These are phyloP conservation scores for Apaloderma vittatum DNA, from an alignment of 2,113 vertebrate species.

Conservation along the genomic window DNA sequence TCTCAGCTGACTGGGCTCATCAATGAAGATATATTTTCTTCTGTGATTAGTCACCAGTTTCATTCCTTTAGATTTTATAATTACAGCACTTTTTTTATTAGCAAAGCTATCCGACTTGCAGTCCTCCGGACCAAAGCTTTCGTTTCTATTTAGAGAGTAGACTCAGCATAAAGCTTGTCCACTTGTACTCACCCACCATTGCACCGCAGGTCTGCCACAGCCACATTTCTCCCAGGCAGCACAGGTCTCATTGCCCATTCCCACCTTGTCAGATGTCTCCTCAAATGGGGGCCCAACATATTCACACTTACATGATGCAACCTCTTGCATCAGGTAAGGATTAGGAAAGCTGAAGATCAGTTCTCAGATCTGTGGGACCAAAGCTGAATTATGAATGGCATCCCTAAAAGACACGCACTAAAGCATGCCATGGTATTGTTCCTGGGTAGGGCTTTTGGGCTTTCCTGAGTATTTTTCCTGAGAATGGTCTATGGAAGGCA, in stretches of 20 bases:
- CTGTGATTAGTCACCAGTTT: background rate
- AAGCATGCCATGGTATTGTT: background rate
- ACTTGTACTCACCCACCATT: background rate
- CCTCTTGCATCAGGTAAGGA: background rate
- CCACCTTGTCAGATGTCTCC: background rate
- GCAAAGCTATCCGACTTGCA: background rate
- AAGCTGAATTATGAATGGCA: background rate
- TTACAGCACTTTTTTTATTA: background rate
- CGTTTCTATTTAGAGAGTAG: background rate
- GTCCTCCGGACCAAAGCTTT: background rate
- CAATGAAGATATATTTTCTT: background rate
- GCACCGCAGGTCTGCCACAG: background rate
- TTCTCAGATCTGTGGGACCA: background rate
- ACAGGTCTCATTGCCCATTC: background rate
- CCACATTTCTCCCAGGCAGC: background rate
- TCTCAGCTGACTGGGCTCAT: background rate
- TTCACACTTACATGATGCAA: background rate
- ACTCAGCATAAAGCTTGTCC: background rate
- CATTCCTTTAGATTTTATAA: slow-evolving; percentile 3
- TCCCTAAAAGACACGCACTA: background rate
- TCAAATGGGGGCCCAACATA: background rate
- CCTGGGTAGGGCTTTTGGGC: background rate
- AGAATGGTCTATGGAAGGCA: background rate
- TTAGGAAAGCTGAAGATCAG: background rate
- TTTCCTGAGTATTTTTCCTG: background rate